Base-by-base conservation (phyloP, 2,797 vertebrate genomes). In the Gastrophryne carolinensis region DNA sequence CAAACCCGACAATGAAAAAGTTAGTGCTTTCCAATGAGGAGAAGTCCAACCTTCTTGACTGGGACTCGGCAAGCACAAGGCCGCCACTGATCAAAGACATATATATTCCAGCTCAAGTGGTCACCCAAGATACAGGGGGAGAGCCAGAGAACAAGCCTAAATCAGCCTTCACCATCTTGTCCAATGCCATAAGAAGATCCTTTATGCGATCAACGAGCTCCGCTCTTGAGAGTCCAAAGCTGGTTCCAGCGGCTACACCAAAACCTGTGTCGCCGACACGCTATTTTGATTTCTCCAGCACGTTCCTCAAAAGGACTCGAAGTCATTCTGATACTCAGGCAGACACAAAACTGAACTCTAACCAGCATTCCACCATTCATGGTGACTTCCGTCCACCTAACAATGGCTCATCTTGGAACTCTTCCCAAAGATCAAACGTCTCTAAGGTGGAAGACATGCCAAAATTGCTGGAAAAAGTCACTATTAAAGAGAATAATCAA, bases 391-490 rank as follows among this genome's bases (percentile, higher is more conserved):
- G 53, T 7, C 17, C 24, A 0, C 13, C 50, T 8, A 39, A 41
- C 3, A 54, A 35, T 0, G 21, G 30, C 12, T 7, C 19, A 1
- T 23, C 29, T 3, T 21, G n/a, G 19, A 49, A 13, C 4, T 15
- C 61, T 17, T 60, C 32, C 17, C 58, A 17, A 2, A 15, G 24
- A 5, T 27, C 60, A n/a, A 39, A 5, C 54, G 60, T 41, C 9
- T 6, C 78, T 69, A 85, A 81, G 63, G 49, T 83, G 0, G 90
- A 91, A 56, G 89, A 91, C 44, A 86, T 90, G n/a, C 90, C 91
- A 24, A 82, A 72, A 3, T 88, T 91, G 75, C 79, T 91, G 0
- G 88, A 90, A 73, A 91, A 84, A 79, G 88, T 90, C 65, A 89
- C 75, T 7, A 81, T 91, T 70, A 85, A 83, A 39, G 90, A 91